Evolutionary conservation across 2,797 vertebrate genomes (phyloP).

Genomic region (Arremon aurantiirostris): DNA sequence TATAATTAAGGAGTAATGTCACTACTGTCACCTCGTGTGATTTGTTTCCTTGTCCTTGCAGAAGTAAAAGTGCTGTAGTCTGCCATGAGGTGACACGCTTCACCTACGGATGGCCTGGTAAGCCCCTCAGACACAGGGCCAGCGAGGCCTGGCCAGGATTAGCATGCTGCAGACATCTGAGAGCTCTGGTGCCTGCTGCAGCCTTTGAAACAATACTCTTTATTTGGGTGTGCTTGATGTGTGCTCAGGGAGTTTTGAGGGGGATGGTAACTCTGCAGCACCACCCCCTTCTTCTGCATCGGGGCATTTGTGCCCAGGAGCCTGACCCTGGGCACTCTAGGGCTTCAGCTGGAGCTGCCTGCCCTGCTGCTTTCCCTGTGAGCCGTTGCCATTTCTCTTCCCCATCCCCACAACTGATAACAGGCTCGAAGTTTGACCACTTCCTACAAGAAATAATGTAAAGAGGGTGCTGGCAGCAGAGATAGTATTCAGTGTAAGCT

Average conservation of each 20-base stretch:
- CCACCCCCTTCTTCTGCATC: not conserved
- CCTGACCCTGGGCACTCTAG: too few species aligned
- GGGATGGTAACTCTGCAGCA: fast-evolving
- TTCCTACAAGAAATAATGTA: not conserved
- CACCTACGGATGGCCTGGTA: not conserved
- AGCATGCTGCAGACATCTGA: not conserved
- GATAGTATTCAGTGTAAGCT: not conserved
- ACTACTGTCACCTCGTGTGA: not conserved
- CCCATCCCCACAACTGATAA: not conserved
- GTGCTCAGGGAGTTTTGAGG: not conserved
- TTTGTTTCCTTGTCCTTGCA: constrained; percentile 10
- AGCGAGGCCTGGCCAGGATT: not conserved
- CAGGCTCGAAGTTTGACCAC: not conserved
- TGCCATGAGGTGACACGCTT: constrained; percentile 27
- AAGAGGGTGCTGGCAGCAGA: not conserved
- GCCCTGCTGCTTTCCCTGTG: not conserved
- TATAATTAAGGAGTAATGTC: constrained; percentile 3
- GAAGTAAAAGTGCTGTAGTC: constrained; percentile 38
- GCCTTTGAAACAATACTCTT: not conserved
- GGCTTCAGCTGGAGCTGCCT: not conserved
- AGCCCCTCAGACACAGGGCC: not conserved
- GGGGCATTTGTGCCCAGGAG: not conserved
- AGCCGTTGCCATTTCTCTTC: not conserved
- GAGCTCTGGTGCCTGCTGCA: not conserved
- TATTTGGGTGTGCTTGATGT: not conserved